These are phyloP conservation scores for Ptychodera flava DNA, from an alignment of 35 echinoderm and acorn worm species.

Conservation along the genomic window DNA sequence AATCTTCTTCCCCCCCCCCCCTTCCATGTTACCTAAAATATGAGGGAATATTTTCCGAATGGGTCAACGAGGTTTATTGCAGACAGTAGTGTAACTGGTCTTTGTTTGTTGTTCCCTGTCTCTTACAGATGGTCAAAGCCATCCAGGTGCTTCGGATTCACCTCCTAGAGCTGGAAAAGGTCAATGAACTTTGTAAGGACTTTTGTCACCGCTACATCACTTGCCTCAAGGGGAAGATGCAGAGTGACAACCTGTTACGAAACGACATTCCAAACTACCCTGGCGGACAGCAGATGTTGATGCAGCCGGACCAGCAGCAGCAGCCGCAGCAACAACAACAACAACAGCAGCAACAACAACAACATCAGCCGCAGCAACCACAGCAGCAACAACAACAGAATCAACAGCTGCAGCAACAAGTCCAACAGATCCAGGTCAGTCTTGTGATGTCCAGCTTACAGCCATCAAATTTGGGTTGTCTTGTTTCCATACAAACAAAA, in stretches of 20 bases:
- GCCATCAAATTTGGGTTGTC: too few relatives aligned
- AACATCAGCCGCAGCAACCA: neutral
- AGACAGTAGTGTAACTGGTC: too few relatives aligned
- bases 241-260: conserved; percentile 82
- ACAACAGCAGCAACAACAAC: neutral
- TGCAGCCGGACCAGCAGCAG: neutral
- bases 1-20: too few relatives aligned
- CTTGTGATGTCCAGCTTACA: too few relatives aligned
- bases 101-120: too few relatives aligned
- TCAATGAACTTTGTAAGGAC: conserved; percentile 99
- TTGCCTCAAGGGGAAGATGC: conserved; percentile 97
- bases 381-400: neutral
- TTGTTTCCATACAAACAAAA: too few relatives aligned
- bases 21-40: too few relatives aligned
- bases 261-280: conserved; percentile 46
- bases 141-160: conserved; percentile 97
- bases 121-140: conserved; percentile 93
- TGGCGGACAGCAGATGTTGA: conserved; percentile 1
- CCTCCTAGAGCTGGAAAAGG: conserved; percentile 90
- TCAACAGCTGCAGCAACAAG: neutral
- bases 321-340: neutral
- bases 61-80: too few relatives aligned
- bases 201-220: conserved; percentile 98
- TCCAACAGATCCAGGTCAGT: neutral
- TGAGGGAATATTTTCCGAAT: too few relatives aligned